A percentile compares a stretch with the other conserved stretches of the same genome.
Conservation (phyloP, 2,797 vertebrate genomes). For the Falco concolor region DNA sequence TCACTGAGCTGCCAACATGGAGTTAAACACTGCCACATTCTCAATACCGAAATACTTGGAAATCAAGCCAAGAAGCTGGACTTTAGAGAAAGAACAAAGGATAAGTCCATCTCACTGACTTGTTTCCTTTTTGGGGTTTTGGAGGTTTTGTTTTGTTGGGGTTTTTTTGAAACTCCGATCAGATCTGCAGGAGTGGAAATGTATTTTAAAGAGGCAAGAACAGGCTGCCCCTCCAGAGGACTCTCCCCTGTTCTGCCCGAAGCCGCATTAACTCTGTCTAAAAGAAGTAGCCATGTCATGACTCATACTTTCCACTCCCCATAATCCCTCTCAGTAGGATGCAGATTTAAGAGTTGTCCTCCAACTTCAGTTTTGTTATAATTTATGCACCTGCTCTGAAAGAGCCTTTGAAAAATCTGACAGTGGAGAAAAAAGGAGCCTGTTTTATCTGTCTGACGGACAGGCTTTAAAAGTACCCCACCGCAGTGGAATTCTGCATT, state of each 20-base stretch:
- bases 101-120: background rate
- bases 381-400: conserved; percentile 68
- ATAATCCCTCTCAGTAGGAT: conserved; percentile 49
- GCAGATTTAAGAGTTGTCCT: conserved; percentile 51
- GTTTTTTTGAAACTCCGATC: background rate
- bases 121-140: background rate
- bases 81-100: background rate
- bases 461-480: background rate
- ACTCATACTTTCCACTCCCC: conserved; percentile 68
- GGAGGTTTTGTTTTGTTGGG: too few relatives aligned
- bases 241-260: background rate
- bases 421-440: conserved; percentile 2
- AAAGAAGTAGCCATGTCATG: conserved; percentile 39
- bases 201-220: background rate
- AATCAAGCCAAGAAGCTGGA: background rate
- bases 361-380: conserved; percentile 47
- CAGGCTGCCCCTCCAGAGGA: background rate
- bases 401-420: conserved; percentile 43
- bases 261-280: conserved; percentile 28
- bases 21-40: background rate
- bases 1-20: background rate
- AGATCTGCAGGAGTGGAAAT: background rate
- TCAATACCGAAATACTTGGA: background rate
- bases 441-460: conserved; percentile 12
- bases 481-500: background rate